A percentile compares a stretch with the other conserved stretches of the same genome.
Evolutionary conservation across 2,888 invertebrate species (phyloP).

Genomic region (Synergus umbraculus): DNA sequence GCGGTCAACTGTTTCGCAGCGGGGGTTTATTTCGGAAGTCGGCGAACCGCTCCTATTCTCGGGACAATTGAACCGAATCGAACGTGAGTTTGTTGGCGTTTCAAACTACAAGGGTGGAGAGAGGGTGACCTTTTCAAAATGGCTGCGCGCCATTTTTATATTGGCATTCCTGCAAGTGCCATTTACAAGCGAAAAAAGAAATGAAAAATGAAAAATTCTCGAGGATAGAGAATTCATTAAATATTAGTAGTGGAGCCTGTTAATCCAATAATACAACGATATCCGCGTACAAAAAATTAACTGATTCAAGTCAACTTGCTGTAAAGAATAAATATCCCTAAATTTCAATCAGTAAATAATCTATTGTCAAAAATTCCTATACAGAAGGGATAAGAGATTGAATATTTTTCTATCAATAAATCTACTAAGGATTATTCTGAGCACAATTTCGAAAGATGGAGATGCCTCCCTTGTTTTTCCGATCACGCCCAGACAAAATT

Average conservation of each 20-base stretch:
- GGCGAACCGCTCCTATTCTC: slow-evolving; percentile 62
- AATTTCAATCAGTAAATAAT: too few species aligned
- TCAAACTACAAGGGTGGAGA: slow-evolving; percentile 54
- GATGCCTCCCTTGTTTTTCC: slow-evolving; percentile 3
- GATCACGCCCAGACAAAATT: background rate
- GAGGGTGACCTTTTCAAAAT: slow-evolving; percentile 69
- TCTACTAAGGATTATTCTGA: background rate
- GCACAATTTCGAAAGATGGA: background rate
- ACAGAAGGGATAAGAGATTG: background rate
- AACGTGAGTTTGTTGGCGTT: slow-evolving; percentile 42
- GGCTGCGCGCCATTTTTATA: slow-evolving; percentile 69
- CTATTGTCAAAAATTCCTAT: too few species aligned
- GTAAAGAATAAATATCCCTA: background rate
- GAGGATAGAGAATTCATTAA: background rate
- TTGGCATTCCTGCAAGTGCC: slow-evolving; percentile 14
- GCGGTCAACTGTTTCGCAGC: slow-evolving; percentile 72
- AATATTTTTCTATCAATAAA: background rate
- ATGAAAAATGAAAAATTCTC: background rate
- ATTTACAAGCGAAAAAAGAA: slow-evolving; percentile 15
- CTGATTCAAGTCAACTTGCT: background rate
- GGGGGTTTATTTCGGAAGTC: slow-evolving; percentile 61
- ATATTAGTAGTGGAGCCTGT: background rate
- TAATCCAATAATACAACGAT: background rate
- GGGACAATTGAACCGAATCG: slow-evolving; percentile 64
- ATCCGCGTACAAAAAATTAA: background rate